Base-by-base conservation (phyloP, 2,113 vertebrate genomes). In the Mirounga angustirostris region DNA sequence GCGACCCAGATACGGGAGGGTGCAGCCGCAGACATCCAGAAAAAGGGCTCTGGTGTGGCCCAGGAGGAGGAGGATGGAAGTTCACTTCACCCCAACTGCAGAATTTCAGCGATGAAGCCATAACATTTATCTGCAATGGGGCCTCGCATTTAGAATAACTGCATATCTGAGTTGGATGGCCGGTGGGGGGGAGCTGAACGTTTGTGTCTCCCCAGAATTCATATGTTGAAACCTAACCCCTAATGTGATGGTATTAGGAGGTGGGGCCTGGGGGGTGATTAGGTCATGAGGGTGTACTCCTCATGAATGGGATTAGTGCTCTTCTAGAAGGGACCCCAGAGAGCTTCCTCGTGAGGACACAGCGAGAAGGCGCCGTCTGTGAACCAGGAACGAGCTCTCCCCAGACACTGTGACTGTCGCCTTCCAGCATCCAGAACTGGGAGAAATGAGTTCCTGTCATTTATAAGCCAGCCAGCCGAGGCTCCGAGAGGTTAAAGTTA, bases 301-400 rank as follows among this genome's bases (percentile, higher is more conserved):
- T 36, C 56, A 33, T 0, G 52, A 69, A 43, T 16, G 52, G 40
- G 40, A 50, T 8, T 16, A 24, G 8, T 7, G 81, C 24, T 30
- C 83, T 87, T 24, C n/a, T 1, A 10, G 22, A 56, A n/a, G 36
- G 19, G 54, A 1, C 1, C 28, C n/a, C 21, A 14, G 83, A 46
- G 59, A 56, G 14, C 36, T 19, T 28, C n/a, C 80, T 10, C 0
- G 1, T 1, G 69, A 65, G 82, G 81, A 85, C 92, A 18, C 7
- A 19, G n/a, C 0, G 3, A 33, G 18, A 22, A 5, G 82, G 4
- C 1, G 0, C 13, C 9, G 0, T 52, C 24, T 12, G 4, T 0
- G 61, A 59, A 15, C 15, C 79, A 36, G 30, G 14, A 8, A 0
- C 0, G 16, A 67, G 65, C 3, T 40, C 54, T 73, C 40, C 4